These are phyloP conservation scores for Galagoides demidoff DNA, from an alignment of 2,797 vertebrate species.

Conservation along the genomic window DNA sequence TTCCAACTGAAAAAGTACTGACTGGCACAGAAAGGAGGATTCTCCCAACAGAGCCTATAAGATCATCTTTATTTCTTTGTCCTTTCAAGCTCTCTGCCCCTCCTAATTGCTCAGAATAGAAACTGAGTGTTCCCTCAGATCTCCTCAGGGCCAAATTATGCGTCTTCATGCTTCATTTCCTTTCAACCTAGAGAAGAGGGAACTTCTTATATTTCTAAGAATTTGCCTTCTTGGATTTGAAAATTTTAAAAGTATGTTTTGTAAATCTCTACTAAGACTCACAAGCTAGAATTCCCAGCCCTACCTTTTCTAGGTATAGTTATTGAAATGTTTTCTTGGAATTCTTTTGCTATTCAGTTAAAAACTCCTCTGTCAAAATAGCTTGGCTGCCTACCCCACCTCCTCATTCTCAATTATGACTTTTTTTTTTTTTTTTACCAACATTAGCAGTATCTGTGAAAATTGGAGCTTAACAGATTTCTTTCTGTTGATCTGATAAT, in stretches of 20 bases:
- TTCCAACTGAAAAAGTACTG: background rate
- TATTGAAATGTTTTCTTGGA: constrained; percentile 45
- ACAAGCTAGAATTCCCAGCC: constrained; percentile 7
- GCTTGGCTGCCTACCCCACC: background rate
- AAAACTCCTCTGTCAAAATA: constrained; percentile 8
- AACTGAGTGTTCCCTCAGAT: background rate
- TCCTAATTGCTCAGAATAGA: background rate
- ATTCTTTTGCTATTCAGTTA: constrained; percentile 45
- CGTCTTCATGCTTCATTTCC: background rate
- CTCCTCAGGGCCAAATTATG: constrained; percentile 23
- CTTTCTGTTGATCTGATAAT: constrained; percentile 66
- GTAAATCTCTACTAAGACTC: constrained; percentile 31
- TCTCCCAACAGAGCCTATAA: background rate
- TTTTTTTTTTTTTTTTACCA: constrained; percentile 62
- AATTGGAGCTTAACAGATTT: constrained; percentile 58
- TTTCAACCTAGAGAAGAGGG: constrained; percentile 41
- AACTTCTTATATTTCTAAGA: constrained; percentile 47
- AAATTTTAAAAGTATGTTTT: constrained; percentile 28
- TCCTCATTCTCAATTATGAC: constrained; percentile 60
- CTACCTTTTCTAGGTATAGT: constrained; percentile 18
- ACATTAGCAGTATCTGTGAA: constrained; percentile 33
- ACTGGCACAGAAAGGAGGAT: constrained; percentile 7
- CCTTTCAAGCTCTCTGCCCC: background rate
- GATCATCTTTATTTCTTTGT: constrained; percentile 16
- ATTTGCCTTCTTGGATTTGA: constrained; percentile 39